These are phyloP conservation scores for Drosophila formosana DNA, from an alignment of 2,888 invertebrate genomes.

Conservation along the genomic window DNA sequence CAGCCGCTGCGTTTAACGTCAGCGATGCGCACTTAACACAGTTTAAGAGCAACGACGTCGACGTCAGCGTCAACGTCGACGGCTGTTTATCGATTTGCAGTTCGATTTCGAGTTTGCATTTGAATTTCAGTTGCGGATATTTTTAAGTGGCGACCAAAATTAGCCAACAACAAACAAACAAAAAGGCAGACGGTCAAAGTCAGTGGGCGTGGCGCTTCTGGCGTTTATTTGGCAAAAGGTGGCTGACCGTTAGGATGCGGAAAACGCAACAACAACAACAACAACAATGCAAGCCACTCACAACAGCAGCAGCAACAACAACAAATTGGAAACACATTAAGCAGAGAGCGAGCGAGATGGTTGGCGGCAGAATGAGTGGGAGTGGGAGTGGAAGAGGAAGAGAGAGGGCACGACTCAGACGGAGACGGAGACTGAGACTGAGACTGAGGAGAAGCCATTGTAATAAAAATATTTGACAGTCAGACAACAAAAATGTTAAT, in stretches of 20 bases:
- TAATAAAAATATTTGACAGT: slow-evolving; percentile 55
- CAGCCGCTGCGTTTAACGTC: slow-evolving; percentile 28
- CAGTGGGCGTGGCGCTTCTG: slow-evolving; percentile 51
- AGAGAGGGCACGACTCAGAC: background rate
- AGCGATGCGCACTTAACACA: slow-evolving; percentile 59
- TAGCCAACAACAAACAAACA: slow-evolving; percentile 15
- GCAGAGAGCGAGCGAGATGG: slow-evolving; percentile 29
- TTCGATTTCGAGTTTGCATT: slow-evolving; percentile 45
- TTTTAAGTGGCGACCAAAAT: slow-evolving; percentile 46
- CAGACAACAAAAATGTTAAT: slow-evolving; percentile 64
- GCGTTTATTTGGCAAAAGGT: slow-evolving; percentile 40
- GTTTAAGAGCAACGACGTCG: slow-evolving; percentile 29
- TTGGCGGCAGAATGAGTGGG: slow-evolving; percentile 4
- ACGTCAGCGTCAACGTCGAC: background rate
- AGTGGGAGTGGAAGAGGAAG: background rate
- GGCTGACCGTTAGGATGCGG: slow-evolving; percentile 70
- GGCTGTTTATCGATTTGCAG: slow-evolving; percentile 39
- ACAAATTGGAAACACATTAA: slow-evolving; percentile 39
- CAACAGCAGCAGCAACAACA: slow-evolving; percentile 14
- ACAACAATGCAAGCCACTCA: slow-evolving; percentile 17
- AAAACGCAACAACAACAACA: slow-evolving; percentile 47
- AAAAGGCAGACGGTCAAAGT: slow-evolving; percentile 52
- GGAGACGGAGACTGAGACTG: background rate
- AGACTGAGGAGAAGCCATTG: slow-evolving; percentile 35
- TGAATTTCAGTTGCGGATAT: slow-evolving; percentile 31